Evolutionary conservation across 2,113 vertebrate species (phyloP).

Genomic region (Morone saxatilis): DNA sequence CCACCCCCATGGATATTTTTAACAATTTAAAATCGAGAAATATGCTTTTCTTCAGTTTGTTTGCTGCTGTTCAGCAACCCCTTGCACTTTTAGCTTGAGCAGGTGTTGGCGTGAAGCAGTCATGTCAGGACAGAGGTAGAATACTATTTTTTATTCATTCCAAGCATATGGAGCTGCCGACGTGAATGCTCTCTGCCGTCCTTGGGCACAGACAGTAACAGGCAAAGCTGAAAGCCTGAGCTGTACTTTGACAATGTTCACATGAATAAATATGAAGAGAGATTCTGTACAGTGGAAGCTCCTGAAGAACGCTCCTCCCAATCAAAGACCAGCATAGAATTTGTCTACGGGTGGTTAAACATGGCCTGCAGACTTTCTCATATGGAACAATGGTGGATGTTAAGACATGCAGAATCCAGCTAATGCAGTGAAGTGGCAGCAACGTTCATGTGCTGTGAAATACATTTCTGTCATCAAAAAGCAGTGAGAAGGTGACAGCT

Average conservation of each 20-base stretch:
- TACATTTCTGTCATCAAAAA: conserved; percentile 30
- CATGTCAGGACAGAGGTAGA: too few relatives aligned
- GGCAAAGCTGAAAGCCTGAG: conserved; percentile 39
- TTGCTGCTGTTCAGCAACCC: background rate
- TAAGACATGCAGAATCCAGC: conserved; percentile 5
- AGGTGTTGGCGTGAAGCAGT: too few relatives aligned
- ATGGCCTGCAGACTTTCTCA: conserved; percentile 20
- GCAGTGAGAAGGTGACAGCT: conserved; percentile 3
- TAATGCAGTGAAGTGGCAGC: conserved; percentile 36
- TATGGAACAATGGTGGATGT: conserved; percentile 15
- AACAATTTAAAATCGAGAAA: background rate
- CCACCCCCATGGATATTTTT: background rate
- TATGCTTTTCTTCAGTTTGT: too few relatives aligned
- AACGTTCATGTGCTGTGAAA: conserved; percentile 33
- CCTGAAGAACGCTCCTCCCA: conserved; percentile 24
- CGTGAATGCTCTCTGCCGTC: background rate
- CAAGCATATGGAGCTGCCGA: conserved; percentile 2
- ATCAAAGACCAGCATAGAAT: conserved; percentile 29
- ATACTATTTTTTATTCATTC: background rate
- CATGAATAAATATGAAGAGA: conserved; percentile 54
- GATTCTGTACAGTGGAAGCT: conserved; percentile 4
- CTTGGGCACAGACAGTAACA: background rate
- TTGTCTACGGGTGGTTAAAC: conserved; percentile 46
- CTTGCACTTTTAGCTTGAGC: background rate
- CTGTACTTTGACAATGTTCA: conserved; percentile 30